Evolutionary conservation across 2,113 vertebrate genomes (phyloP), one percentile per base, ranked within the genome.

Genomic region (Channa argus): DNA sequence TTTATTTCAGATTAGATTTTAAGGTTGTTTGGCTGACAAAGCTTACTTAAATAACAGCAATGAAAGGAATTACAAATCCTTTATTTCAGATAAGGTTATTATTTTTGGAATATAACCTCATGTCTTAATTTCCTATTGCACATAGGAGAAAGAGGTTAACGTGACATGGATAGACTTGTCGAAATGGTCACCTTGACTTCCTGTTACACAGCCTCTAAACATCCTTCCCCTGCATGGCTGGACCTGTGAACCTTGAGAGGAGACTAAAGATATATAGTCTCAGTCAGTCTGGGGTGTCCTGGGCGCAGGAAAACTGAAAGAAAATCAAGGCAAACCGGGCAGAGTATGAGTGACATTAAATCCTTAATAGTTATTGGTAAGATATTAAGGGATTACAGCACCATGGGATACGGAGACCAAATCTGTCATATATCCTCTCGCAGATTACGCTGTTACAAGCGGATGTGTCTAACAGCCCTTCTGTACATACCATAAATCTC

Each of bases 281-380:
- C 82, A 87, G 79, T 77, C 80, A 68, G 79, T 80, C 84, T 83
- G 65, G 49, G 55, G 56, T 74, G 68, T 75, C 66, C 71, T 6
- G n/a, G 44, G 79, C 74, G 79, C 67, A 79, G 74, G 67, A 72
- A 72, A 81, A 88, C 71, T 52, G 74, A 76, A 79, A 65, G 84
- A 62, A 68, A 85, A 80, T 82, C 74, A 74, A 77, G 76, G 60
- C 73, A 82, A 83, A 71, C 61, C 68, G 37, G 33, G 50, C 74
- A 81, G 80, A 84, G 76, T 13, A 36, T 51, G 55, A 84, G 73
- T 88, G 88, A 88, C 90, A 86, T 88, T 92, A 93, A 91, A 87
- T 83, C 86, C 87, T 86, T 89, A 88, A 91, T 87, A 84, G 92
- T 90, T 91, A 93, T 91, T 92, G 88, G 86, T 88, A 64, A 75